Evolutionary conservation across 30 jellyfish, hydroid and myxozoan species (phyloP), one percentile per base, ranked within the genome.

Genomic region (Clytia hemisphaerica): DNA sequence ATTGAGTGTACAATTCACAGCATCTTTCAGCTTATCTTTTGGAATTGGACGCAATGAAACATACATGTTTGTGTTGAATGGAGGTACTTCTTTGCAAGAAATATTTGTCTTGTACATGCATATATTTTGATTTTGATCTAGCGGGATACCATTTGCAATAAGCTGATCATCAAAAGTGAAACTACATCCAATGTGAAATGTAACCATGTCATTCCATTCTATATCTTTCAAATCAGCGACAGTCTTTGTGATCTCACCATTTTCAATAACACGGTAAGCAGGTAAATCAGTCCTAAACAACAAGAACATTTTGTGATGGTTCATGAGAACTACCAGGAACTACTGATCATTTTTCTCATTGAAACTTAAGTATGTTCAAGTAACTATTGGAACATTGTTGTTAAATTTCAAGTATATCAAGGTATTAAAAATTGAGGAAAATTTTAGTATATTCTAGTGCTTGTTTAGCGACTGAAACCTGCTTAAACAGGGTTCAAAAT

Each of bases 161-260:
- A 88, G 72, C 67, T 66, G 67, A 3, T 68, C 48, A 14, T 88
- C 93, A 79, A 88, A 88, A 16, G 93, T 69, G 73, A 88, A 88
- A 66, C 97, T 88, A 72, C 97, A 88, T 0, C 97, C 97, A 55
- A 88, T 40, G 55, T 88, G 75, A 61, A 88, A 88, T 10, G 97
- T 70, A 32, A 88, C 97, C 92, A 88, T 58, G 28, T 75, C 61
- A 45, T 73, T 50, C 88, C 89, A 88, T n/a, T 73, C 61, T 26
- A 35, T 16, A 25, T 65, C 37, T 9, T 34, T 19, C 32, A 88
- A 42, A 42, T 57, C 42, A 6, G 37, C 14, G 19, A 58, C 83
- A 1, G 36, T 54, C 4, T 58, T 61, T 4, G 31, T 33, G 46
- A 57, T 22, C 28, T 4, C 67, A 2, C 94, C 97, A 45, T 73